Evolutionary conservation across 2,113 vertebrate genomes (phyloP), one percentile per base, ranked within the genome.

Genomic region (Perca flavescens): DNA sequence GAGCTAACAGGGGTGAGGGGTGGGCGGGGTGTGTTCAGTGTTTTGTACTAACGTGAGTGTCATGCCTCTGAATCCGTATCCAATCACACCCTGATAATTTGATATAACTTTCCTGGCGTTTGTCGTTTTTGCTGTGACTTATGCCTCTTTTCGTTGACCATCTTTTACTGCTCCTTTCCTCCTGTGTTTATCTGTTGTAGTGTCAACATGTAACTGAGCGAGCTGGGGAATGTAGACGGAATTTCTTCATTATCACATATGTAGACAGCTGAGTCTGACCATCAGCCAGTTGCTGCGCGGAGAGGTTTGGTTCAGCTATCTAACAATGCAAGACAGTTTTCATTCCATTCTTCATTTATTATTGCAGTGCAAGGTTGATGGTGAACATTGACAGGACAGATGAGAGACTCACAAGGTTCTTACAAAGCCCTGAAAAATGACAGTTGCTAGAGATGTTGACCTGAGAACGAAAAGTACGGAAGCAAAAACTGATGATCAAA

Each of bases 11-110:
- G 28, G 3, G 52, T 9, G 40, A 40, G 52, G 19, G 52, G 19
- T 17, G 9, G 74, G 19, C 17, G 21, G 79, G 73, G 70, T 63
- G 49, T 64, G 75, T 74, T 84, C 79, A 71, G 57, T 56, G 64
- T 72, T 85, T 61, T 50, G 77, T 75, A 63, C 69, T 73, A 81
- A 81, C 25, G 62, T 17, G 64, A 52, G 77, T 50, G 58, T 68
- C 60, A 56, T 21, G 21, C 28, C 19, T 60, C 53, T 60, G 50
- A 53, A 74, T 77, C 53, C 3, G 5, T 75, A n/a, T 66, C 34
- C 73, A 14, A 60, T 86, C 68, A 19, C 66, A 76, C 66, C 56
- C 43, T 40, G 21, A 69, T 74, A 25, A 56, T 13, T 52, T 60
- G 22, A 16, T 17, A 31, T 28, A 19, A 40, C 6, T 50, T 1